These are phyloP conservation scores for Uloborus plumipes DNA, from an alignment of 2,888 invertebrate species.

Conservation along the genomic window DNA sequence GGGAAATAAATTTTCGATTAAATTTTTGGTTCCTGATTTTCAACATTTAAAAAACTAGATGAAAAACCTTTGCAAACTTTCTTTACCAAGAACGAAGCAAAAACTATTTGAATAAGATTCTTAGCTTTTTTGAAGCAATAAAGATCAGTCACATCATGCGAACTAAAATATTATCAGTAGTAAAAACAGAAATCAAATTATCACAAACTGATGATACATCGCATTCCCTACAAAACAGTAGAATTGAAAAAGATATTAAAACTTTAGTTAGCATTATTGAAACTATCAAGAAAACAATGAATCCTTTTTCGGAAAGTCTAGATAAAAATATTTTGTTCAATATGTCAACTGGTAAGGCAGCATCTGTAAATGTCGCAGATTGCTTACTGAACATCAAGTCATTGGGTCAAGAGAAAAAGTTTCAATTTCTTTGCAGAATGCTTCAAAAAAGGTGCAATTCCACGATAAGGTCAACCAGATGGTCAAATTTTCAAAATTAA, in stretches of 20 bases:
- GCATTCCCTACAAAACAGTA: background rate
- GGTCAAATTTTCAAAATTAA: no score
- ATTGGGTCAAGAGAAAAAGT: no score
- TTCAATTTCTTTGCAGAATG: no score
- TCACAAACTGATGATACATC: constrained; percentile 1
- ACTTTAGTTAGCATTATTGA: background rate
- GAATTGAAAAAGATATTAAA: constrained; percentile 1
- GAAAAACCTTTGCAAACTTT: no score
- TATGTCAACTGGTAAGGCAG: constrained; percentile 1
- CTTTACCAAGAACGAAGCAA: no score
- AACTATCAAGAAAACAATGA: background rate
- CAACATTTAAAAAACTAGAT: no score
- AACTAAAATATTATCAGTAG: background rate
- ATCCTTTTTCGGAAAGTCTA: background rate
- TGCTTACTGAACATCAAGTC: constrained; percentile 1
- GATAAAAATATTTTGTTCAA: constrained; percentile 1
- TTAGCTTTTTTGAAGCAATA: no score
- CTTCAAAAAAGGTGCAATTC: no score
- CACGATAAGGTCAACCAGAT: no score
- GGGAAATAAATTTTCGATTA: no score
- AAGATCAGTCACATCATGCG: background rate
- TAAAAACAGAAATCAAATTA: background rate
- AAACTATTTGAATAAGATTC: no score
- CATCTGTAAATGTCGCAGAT: background rate
- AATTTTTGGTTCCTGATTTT: no score